Base-by-base conservation (phyloP, 2,888 invertebrate genomes). In the Drosophila melanocephala region DNA sequence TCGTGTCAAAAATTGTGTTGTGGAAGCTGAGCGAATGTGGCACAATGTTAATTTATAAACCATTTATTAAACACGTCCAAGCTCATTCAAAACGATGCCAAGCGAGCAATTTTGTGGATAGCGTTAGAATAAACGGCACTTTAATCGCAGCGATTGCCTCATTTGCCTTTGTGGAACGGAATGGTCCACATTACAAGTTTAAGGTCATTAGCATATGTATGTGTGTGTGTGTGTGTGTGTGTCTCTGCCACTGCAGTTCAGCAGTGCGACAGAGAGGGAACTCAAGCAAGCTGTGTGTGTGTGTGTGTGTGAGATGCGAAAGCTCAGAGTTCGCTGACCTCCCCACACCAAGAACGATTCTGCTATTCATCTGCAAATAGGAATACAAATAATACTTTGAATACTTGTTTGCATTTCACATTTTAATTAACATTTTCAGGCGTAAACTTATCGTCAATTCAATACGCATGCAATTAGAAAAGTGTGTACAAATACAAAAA, bases 381-480 rank as follows among this genome's bases (percentile, higher is more conserved):
- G 7, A 56, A 56, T 26, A 50, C 16, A 51, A 50, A 64, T 61
- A 70, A 59, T 55, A 44, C 42, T 52, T 28, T 42, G 30, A 28
- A 64, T 47, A 47, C 47, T 52, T 55, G 72, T 73, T 71, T 83
- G 86, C 81, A 86, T 83, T 82, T 81, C 84, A 84, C 79, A 83
- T 77, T 91, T 89, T 91, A 90, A 91, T 91, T 87, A 91, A 91
- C 91, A 91, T 91, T 86, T 89, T 70, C 59, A 66, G 81, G 88
- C 91, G 89, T 91, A 84, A 82, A 71, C 71, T 79, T 78, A 81
- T 72, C 63, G 62, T 66, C 79, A 78, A 77, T 72, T 83, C 79
- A 81, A 79, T 85, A 83, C 83, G 85, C 84, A 85, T 84, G 87
- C 87, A 82, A 87, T 84, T 81, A 87, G 71, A 78, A 58, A 79